Evolutionary conservation across 2,797 vertebrate genomes (phyloP).

Genomic region (Spea hammondii): DNA sequence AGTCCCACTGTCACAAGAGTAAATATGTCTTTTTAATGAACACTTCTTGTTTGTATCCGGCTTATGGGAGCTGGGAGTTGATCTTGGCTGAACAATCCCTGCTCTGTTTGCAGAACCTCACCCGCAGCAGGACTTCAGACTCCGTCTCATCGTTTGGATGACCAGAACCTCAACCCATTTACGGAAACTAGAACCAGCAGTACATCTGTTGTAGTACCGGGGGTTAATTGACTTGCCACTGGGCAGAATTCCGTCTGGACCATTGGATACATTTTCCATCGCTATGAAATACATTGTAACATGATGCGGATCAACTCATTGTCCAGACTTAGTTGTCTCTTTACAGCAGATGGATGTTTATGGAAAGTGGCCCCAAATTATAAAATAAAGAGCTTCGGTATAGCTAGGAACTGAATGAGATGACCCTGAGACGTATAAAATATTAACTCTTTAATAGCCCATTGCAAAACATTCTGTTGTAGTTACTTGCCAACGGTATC

Average conservation of each 20-base stretch:
- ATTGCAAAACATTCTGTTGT: too few relatives aligned
- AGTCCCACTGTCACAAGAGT: constrained; percentile 15
- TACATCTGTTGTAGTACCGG: neutral
- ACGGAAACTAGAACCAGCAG: neutral
- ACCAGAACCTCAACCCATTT: neutral
- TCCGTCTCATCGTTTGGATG: neutral
- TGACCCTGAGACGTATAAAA: too few relatives aligned
- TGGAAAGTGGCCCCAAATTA: too few relatives aligned
- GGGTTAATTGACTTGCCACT: neutral
- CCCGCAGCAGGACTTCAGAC: neutral
- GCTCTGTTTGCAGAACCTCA: constrained; percentile 15
- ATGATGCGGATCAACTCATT: too few relatives aligned
- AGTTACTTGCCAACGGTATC: too few relatives aligned
- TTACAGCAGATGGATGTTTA: too few relatives aligned
- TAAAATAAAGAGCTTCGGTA: too few relatives aligned
- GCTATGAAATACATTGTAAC: too few relatives aligned
- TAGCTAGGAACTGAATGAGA: too few relatives aligned
- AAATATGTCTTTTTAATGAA: constrained; percentile 29
- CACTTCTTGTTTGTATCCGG: constrained; percentile 27
- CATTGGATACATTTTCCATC: too few relatives aligned
- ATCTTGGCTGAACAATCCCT: constrained; percentile 9
- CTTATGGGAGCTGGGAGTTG: constrained; percentile 14
- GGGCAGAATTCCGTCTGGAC: neutral
- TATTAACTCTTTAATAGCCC: too few relatives aligned
- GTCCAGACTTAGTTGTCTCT: too few relatives aligned